Percentiles rank a stretch among this genome's conserved stretches.
Evolutionary conservation across 2,113 vertebrate genomes (phyloP).

Genomic region (Lethenteron reissneri): DNA sequence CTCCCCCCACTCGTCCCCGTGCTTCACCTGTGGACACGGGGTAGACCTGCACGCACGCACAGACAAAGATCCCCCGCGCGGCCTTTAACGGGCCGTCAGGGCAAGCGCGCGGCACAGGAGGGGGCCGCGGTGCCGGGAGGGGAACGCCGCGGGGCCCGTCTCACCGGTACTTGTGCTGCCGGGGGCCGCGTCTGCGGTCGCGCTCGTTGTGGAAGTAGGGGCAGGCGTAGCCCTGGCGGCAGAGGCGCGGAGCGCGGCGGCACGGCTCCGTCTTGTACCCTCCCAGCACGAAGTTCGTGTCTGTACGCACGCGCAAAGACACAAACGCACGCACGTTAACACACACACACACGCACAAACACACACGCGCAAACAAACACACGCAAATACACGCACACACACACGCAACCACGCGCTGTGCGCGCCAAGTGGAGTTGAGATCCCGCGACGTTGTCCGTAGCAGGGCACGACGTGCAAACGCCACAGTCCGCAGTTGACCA

Average conservation of each 20-base stretch:
- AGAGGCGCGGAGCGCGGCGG: conserved; percentile 61
- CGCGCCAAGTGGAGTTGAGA: no score
- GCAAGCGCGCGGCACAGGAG: no score
- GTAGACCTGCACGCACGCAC: conserved; percentile 33
- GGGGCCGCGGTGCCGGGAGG: neutral
- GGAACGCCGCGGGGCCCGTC: neutral
- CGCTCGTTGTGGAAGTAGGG: conserved; percentile 69
- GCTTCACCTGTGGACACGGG: conserved; percentile 64
- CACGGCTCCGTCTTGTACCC: conserved; percentile 83
- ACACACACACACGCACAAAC: no score
- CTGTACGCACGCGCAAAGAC: conserved; percentile 20
- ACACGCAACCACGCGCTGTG: no score
- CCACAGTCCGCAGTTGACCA: no score
- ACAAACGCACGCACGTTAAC: no score
- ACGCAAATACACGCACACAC: no score
- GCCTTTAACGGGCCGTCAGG: neutral
- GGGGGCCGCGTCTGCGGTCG: conserved; percentile 54
- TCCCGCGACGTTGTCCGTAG: no score
- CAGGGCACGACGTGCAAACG: no score
- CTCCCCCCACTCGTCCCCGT: conserved; percentile 73
- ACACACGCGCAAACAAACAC: no score
- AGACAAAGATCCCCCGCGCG: neutral
- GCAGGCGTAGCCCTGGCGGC: conserved; percentile 73
- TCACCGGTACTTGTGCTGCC: conserved; percentile 66
- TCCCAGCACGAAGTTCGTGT: conserved; percentile 60